Base-by-base conservation (phyloP, 2,113 vertebrate genomes). In the Callipepla squamata region DNA sequence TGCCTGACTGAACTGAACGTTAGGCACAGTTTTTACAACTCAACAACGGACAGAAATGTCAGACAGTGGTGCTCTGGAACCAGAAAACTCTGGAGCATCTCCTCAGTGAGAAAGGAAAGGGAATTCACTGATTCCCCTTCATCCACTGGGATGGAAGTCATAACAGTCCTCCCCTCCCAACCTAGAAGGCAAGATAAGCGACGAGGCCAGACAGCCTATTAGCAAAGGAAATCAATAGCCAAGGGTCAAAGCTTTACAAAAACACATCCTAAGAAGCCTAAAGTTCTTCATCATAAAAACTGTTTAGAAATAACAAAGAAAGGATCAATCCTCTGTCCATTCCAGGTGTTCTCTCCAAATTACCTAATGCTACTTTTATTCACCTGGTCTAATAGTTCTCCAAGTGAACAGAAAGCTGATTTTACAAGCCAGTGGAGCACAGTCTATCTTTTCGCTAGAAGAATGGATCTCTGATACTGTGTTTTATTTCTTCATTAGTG, bases 401-500 rank as follows among this genome's bases (percentile, higher is more conserved):
- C 93, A 85, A 97, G 96, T 95, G 96, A 96, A 97, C 97, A 97
- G 96, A 98, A 98, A 97, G 95, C 95, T 97, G 98, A 98, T 98
- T 98, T 98, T 98, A 98, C 97, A 98, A 96, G 94, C 95, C 98
- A 98, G 81, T 97, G 97, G 97, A 98, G 98, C 98, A 98, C 84
- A 97, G 96, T 95, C 95, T 97, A 92, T 97, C 96, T 97, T 95
- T 96, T 96, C 95, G 95, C 96, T 93, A 97, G 95, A 98, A 97
- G 97, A 97, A 96, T 97, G 97, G 96, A 94, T 97, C 95, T 97
- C 92, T 86, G 97, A 97, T 97, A 97, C 97, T 96, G 96, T 95
- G 89, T 98, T 98, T 98, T 98, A 98, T 98, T 98, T 98, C 97
- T 98, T 98, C 98, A 98, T 98, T 98, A 98, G 98, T 86, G 97